These are phyloP conservation scores for Alethe diademata DNA, from an alignment of 2,113 vertebrate species.

Conservation along the genomic window DNA sequence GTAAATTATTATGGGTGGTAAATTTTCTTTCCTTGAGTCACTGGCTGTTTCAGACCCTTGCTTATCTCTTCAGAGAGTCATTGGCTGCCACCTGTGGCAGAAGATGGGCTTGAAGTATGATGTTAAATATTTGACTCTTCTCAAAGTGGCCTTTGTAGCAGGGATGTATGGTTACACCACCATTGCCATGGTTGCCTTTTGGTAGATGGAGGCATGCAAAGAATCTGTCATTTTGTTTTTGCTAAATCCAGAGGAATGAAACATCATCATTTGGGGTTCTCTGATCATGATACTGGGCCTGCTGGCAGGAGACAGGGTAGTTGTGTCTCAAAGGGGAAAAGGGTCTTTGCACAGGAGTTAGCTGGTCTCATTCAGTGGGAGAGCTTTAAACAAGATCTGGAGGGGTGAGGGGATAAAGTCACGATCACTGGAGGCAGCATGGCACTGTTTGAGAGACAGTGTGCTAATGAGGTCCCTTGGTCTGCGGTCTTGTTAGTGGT, in stretches of 20 bases:
- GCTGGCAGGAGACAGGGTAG: not conserved
- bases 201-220: not conserved
- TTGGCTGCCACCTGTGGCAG: not conserved
- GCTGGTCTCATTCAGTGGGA: not conserved
- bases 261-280: not conserved
- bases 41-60: not conserved
- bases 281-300: not conserved
- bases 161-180: not conserved
- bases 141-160: not conserved
- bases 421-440: rapidly evolving
- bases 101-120: not conserved
- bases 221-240: not conserved
- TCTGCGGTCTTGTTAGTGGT: rapidly evolving
- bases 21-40: not conserved
- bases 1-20: not conserved
- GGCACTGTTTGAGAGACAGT: not conserved
- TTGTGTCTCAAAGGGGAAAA: not conserved
- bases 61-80: not conserved
- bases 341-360: not conserved
- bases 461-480: not conserved
- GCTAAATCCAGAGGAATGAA: not conserved
- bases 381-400: not conserved
- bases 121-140: not conserved
- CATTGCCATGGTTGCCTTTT: not conserved
- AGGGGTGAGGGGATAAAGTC: not conserved